Evolutionary conservation across 2,113 vertebrate genomes (phyloP), one percentile per base, ranked within the genome.

Genomic region (Recurvirostra avosetta): DNA sequence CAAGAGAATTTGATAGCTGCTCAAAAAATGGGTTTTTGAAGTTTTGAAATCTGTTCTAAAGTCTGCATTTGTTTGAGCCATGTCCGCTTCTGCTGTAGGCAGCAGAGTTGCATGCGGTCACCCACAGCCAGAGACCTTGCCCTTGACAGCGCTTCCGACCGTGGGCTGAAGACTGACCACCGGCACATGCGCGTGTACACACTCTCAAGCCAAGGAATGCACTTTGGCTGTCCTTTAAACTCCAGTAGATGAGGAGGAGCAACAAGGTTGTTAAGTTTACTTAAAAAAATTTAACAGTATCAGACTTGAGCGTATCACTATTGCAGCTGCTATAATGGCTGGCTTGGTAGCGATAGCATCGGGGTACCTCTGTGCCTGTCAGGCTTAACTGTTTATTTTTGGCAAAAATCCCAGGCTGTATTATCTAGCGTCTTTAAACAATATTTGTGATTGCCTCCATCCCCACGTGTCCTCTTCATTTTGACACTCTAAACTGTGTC

Each of bases 301-400:
- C 32, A 23, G 34, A 10, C 9, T n/a, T 34, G 14, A 32, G 38
- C 2, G 0, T 52, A 21, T 27, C 7, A 5, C 30, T 13, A 1
- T 25, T 49, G 9, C 9, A 72, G 66, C 29, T 53, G 29, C 38
- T 41, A 0, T 32, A 14, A 18, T 9, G 34, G 29, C 17, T 78
- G 58, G 29, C 38, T 36, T 30, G 25, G 26, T 32, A 16, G n/a
- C 2, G 7, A 5, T 72, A 45, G 52, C 30, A 22, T n/a, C 1
- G 0, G 12, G 23, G 20, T 22, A 25, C 26, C 43, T 59, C 45
- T 71, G 15, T 34, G 27, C 27, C 63, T 63, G 49, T 34, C 49
- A 68, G 41, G 20, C 53, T n/a, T 58, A 22, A 12, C 36, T 1
- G 1, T 59, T 47, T 27, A 11, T 53, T 75, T 70, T 18, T n/a